Evolutionary conservation across 2,797 vertebrate species (phyloP), one percentile per base, ranked within the genome.

Genomic region (Anableps anableps): DNA sequence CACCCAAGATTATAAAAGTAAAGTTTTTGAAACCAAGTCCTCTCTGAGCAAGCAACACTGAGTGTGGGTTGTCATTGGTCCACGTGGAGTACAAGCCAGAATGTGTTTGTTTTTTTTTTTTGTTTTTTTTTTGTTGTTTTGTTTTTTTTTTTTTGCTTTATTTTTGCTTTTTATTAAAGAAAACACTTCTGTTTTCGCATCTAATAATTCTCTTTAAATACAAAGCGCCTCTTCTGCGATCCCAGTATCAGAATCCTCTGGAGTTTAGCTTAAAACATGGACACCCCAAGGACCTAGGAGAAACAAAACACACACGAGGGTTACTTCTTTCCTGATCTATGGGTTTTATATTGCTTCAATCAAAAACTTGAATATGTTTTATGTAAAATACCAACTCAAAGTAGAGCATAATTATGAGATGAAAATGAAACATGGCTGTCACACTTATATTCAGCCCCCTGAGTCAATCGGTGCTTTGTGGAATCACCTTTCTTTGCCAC

Each of bases 21-120:
- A 62, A 94, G 95, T 93, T 94, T 95, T 94, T 93, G 92, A 95
- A 95, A 95, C 93, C 94, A 95, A 95, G 95, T 97, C 95, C 95
- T 95, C 95, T 96, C 96, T 97, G 95, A 97, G 97, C 97, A 97
- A 97, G 97, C 96, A 99, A 97, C 97, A 97, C 97, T 98, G 97
- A 97, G 98, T 96, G 96, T 97, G 97, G 97, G 97, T 97, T 96
- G 96, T 97, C 97, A 96, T 98, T 97, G 97, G 97, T 98, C 97
- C 97, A 95, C 96, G 93, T 95, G 94, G 94, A 95, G 93, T 90
- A 98, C 96, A 96, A 97, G 96, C 93, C 94, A 93, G 92, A 97
- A 85, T 73, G 21, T 55, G 68, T 62, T 87, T 47, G 29, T 91
- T 93, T 97, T 96, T 96, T 97, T 51, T 90, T 77, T 62, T 62